Evolutionary conservation across 2,797 vertebrate species (phyloP).

Genomic region (Tiaroga cobitis): DNA sequence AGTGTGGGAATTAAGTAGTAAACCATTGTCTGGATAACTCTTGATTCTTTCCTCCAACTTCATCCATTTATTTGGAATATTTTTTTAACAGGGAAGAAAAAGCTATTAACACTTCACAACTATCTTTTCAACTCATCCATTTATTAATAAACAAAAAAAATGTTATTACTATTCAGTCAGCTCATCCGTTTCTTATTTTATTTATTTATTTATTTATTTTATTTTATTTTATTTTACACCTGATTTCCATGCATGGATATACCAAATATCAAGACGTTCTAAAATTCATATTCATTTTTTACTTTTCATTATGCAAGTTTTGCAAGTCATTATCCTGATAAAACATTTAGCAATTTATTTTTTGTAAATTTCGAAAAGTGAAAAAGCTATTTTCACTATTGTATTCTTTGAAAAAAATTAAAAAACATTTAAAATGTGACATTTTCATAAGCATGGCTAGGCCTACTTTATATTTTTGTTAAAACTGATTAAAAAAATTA

Average conservation of each 20-base stretch:
- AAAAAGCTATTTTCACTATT: not conserved
- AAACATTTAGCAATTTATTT: not conserved
- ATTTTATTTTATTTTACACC: not conserved
- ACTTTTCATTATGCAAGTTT: not conserved
- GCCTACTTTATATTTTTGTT: not conserved
- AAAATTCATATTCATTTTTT: not conserved
- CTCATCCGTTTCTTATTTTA: no score
- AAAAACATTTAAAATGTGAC: not conserved
- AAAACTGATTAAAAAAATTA: not conserved
- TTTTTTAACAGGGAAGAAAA: not conserved
- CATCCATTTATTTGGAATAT: not conserved
- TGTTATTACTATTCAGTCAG: no score
- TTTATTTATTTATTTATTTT: not conserved
- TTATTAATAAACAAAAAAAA: no score
- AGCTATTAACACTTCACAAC: not conserved
- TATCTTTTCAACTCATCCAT: not conserved
- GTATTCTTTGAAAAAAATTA: not conserved
- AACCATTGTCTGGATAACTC: not conserved
- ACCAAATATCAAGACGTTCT: not conserved
- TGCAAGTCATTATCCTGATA: not conserved
- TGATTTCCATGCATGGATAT: not conserved
- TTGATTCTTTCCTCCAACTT: not conserved
- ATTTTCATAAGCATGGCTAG: not conserved
- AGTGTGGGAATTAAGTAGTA: not conserved
- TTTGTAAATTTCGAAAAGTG: not conserved